Conservation (phyloP, 2,888 invertebrate species). For the Apamea crenata region DNA sequence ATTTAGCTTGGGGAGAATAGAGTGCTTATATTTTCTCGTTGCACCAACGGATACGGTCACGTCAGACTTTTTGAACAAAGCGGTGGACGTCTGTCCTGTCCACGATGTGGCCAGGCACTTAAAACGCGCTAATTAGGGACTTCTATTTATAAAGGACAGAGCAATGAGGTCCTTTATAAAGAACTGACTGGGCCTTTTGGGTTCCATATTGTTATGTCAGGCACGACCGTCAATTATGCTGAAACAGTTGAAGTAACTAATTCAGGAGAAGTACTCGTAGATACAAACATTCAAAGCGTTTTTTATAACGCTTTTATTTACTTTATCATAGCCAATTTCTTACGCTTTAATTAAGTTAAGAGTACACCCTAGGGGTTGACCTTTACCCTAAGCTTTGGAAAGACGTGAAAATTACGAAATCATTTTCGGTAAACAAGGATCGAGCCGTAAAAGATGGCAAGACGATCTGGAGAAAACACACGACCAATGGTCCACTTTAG, state of each 20-base stretch:
- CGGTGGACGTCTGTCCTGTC: slow-evolving; percentile 19
- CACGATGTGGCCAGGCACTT: slow-evolving; percentile 1
- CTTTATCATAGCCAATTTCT: not conserved
- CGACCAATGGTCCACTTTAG: not conserved
- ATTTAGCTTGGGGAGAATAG: not conserved
- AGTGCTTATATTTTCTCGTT: not conserved
- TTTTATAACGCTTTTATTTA: not conserved
- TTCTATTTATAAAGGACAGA: slow-evolving; percentile 28
- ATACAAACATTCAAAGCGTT: not conserved
- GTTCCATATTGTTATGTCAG: slow-evolving; percentile 19
- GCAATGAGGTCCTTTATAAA: slow-evolving; percentile 35
- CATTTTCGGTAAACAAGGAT: not conserved
- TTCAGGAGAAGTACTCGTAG: too few species aligned
- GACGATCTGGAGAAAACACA: not conserved
- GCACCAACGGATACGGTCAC: not conserved
- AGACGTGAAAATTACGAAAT: not conserved
- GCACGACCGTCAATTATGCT: slow-evolving; percentile 25
- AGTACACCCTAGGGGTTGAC: not conserved
- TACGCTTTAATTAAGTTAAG: not conserved
- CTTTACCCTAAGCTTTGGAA: not conserved
- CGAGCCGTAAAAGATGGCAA: not conserved
- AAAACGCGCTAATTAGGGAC: slow-evolving; percentile 29
- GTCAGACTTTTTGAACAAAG: slow-evolving; percentile 27
- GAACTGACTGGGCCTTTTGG: slow-evolving; percentile 11
- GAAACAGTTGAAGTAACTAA: slow-evolving; percentile 1